These are phyloP conservation scores for Tethea ocularis DNA, from an alignment of 2,888 invertebrate species.

Conservation along the genomic window DNA sequence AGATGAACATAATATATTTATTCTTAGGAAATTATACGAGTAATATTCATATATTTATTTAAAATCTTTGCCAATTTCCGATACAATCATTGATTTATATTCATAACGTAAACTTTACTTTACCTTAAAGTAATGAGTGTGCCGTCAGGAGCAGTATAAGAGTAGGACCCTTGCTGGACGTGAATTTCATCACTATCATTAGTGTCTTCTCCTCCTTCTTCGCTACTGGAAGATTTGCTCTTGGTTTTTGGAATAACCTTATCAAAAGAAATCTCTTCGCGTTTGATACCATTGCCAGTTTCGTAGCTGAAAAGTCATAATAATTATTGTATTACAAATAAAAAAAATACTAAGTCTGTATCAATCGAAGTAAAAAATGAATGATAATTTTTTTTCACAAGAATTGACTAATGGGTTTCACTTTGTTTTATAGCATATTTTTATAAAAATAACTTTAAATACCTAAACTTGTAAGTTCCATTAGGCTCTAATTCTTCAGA, in stretches of 20 bases:
- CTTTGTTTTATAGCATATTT: background rate
- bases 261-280: constrained; percentile 88
- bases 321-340: constrained; percentile 5
- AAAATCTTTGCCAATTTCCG: no score
- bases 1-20: no score
- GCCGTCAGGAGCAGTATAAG: constrained; percentile 88
- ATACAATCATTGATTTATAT: no score
- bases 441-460: constrained; percentile 17
- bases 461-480: constrained; percentile 82
- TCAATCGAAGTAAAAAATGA: background rate
- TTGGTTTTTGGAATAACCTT: constrained; percentile 82
- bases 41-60: no score
- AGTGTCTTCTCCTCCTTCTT: constrained; percentile 82
- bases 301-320: constrained; percentile 84
- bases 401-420: no score
- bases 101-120: constrained; percentile 5
- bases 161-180: constrained; percentile 87
- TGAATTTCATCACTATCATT: constrained; percentile 81
- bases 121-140: constrained; percentile 85
- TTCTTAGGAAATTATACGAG: no score
- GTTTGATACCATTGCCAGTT: constrained; percentile 90
- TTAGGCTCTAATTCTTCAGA: constrained; percentile 79
- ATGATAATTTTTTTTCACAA: no score
- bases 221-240: constrained; percentile 66
- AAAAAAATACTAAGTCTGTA: constrained; percentile 4